These are phyloP conservation scores for Pitangus sulphuratus DNA, from an alignment of 2,797 vertebrate species.

Conservation along the genomic window DNA sequence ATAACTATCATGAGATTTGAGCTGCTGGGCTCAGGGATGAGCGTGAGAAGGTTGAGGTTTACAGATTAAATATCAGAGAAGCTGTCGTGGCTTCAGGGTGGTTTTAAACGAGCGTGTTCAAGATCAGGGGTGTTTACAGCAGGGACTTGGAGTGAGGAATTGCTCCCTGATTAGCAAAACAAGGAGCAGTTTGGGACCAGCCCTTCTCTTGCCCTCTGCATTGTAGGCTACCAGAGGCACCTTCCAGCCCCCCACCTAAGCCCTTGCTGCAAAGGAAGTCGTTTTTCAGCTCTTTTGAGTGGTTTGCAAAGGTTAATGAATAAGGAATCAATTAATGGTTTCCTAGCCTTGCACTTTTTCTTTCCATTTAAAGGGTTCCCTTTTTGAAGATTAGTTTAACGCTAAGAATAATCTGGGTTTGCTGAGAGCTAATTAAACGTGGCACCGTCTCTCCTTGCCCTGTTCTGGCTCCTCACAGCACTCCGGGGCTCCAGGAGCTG, in stretches of 20 bases:
- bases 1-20: background rate
- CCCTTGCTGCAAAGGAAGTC: conserved; percentile 22
- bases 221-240: background rate
- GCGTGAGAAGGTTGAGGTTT: background rate
- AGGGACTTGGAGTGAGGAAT: background rate
- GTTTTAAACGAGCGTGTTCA: background rate
- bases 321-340: conserved; percentile 72
- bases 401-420: conserved; percentile 43
- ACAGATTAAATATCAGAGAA: background rate
- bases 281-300: conserved; percentile 42
- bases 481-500: background rate
- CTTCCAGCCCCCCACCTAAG: background rate
- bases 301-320: conserved; percentile 72
- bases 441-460: background rate
- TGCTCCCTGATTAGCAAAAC: background rate
- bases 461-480: background rate
- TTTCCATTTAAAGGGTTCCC: conserved; percentile 46
- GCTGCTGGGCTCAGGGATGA: background rate
- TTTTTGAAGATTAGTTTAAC: conserved; percentile 49
- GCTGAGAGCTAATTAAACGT: conserved; percentile 25
- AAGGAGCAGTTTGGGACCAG: background rate
- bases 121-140: background rate
- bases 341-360: conserved; percentile 51
- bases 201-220: background rate
- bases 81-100: background rate